Base-by-base conservation (phyloP, 1,140 invertebrate genomes). In the Monochamus saltuarius region DNA sequence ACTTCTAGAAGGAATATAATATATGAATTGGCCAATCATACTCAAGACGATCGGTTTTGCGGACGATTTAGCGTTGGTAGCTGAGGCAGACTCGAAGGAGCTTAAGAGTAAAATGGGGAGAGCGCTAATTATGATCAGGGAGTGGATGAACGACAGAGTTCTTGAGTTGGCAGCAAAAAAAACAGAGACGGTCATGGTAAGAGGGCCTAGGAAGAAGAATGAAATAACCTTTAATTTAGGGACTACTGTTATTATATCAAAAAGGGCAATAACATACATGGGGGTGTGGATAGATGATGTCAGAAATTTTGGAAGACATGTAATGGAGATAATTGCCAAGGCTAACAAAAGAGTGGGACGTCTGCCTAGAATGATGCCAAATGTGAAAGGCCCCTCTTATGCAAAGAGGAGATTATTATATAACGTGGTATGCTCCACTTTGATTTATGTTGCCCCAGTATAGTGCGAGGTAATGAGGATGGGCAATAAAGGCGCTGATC, bases 1-100 rank as follows among this genome's bases (percentile, higher is more conserved):
- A n/a, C n/a, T n/a, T n/a, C n/a, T n/a, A n/a, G n/a, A n/a, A n/a
- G n/a, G n/a, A n/a, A n/a, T n/a, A n/a, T n/a, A n/a, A n/a, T n/a
- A n/a, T n/a, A 51, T 77, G 1, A 64, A 67, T 14, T 17, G 58
- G 0, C 59, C 67, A 0, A n/a, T 34, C n/a, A 71, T 63, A 2
- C 40, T 47, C 0, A 34, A 29, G 2, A 19, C 38, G n/a, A 13
- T 65, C 1, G 54, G 22, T 2, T 65, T 37, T 49, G 63, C 63
- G 4, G 50, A 65, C 16, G 56, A 54, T 22, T 14, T 65, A 4
- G 60, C 51, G 9, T 8, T 67, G 0, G 16, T 62, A 4, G 60
- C 54, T 3, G 50, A 29, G 34, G 50, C 38, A 22, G 53, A 13
- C 7, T 2, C 13, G 13, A 9, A 29, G 22, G 22, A 3, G 6